Conservation (phyloP, 1,140 invertebrate species). For the Aphaenogaster floridana region DNA sequence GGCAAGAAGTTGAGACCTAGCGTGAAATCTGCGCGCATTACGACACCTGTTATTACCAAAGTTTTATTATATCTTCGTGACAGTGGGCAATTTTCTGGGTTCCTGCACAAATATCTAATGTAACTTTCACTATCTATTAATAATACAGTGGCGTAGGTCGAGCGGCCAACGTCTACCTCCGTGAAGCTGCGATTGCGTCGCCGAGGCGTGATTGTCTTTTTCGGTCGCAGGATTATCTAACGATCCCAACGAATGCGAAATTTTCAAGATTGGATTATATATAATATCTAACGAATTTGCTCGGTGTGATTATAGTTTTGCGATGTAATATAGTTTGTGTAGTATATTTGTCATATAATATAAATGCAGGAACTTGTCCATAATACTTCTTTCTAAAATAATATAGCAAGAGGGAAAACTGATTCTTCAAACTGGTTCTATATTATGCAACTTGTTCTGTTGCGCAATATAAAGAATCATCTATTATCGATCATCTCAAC, state of each 20-base stretch:
- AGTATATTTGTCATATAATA: not conserved
- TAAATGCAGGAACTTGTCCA: not conserved
- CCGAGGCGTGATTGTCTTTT: constrained; percentile 8
- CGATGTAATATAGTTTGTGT: not conserved
- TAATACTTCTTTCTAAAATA: not conserved
- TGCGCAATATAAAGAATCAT: constrained; percentile 2
- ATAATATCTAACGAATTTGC: not conserved
- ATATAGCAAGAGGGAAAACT: not conserved
- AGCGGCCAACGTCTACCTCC: constrained; percentile 35
- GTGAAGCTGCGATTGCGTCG: constrained; percentile 33
- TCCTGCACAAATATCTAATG: constrained; percentile 64
- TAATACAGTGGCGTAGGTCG: constrained; percentile 58
- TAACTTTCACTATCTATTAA: constrained; percentile 67
- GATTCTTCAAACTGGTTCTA: not conserved
- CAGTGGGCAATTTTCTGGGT: constrained; percentile 49
- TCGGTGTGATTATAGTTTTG: not conserved
- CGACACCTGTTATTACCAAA: constrained; percentile 49
- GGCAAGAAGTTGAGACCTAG: constrained; percentile 42
- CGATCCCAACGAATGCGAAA: not conserved
- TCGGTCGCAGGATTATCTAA: not conserved
- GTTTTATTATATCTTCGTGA: constrained; percentile 63
- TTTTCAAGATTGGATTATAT: not conserved
- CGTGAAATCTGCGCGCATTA: constrained; percentile 47
- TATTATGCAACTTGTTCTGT: not conserved
- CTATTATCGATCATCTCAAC: not conserved